Percentiles rank a stretch among this genome's conserved stretches.
These are phyloP conservation scores for Hoplostethus atlanticus DNA, from an alignment of 2,797 vertebrate species.

Conservation along the genomic window DNA sequence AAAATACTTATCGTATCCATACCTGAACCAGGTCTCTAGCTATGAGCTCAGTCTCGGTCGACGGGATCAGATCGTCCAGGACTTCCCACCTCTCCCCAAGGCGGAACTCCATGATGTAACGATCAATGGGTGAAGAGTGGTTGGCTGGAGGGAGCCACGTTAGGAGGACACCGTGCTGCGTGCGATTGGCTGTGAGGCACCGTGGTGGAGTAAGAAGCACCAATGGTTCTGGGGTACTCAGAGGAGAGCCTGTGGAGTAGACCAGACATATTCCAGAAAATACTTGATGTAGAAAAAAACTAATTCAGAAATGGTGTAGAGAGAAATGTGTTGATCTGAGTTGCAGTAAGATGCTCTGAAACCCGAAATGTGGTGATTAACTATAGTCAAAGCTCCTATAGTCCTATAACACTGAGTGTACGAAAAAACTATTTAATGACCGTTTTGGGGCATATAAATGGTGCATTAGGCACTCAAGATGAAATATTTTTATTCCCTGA, in stretches of 20 bases:
- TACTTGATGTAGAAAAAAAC: neutral
- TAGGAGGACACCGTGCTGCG: slow-evolving; percentile 98
- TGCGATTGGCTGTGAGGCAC: slow-evolving; percentile 99
- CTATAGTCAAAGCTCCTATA: neutral
- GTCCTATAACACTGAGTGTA: neutral
- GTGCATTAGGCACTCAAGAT: neutral
- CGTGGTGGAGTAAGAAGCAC: slow-evolving; percentile 99
- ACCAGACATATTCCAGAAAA: slow-evolving; percentile 1
- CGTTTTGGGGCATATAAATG: neutral
- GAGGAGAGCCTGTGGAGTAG: slow-evolving; percentile 89
- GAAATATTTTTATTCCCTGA: neutral
- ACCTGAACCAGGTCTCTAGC: slow-evolving; percentile 98
- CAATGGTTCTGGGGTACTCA: slow-evolving; percentile 99
- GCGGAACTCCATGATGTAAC: slow-evolving; percentile 97
- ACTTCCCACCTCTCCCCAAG: slow-evolving; percentile 97
- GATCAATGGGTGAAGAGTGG: slow-evolving; percentile 96
- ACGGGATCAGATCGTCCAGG: slow-evolving; percentile 92
- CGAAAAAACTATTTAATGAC: neutral
- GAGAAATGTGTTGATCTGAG: neutral
- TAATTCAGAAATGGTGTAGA: neutral
- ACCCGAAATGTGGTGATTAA: slow-evolving; percentile 1
- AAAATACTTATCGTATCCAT: slow-evolving; percentile 31
- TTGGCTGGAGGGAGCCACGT: slow-evolving; percentile 98
- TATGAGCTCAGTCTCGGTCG: slow-evolving; percentile 93
- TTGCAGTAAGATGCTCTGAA: neutral